These are phyloP conservation scores for Drosophila suboccidentalis DNA, from an alignment of 2,888 invertebrate species.

Conservation along the genomic window DNA sequence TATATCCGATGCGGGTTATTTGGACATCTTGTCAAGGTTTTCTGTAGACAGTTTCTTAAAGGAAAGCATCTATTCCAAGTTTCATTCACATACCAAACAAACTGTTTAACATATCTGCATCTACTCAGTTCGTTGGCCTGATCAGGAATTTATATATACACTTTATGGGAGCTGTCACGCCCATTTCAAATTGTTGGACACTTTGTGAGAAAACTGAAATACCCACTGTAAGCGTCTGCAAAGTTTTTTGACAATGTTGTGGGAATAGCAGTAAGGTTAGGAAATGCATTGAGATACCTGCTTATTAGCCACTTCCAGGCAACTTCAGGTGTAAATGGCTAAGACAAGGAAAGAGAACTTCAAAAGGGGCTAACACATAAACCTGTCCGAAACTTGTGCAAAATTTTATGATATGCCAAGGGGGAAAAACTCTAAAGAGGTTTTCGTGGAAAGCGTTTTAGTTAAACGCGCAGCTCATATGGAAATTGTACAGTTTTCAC, in stretches of 20 bases:
- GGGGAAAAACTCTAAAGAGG: conserved; percentile 1
- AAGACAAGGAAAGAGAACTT: neutral
- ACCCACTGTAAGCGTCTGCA: neutral
- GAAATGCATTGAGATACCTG: conserved; percentile 24
- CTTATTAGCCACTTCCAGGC: conserved; percentile 18
- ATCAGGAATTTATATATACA: neutral
- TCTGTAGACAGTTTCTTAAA: no score
- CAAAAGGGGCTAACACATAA: conserved; percentile 2
- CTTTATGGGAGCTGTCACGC: conserved; percentile 10
- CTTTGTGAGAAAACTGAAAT: conserved; percentile 6
- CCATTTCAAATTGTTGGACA: neutral
- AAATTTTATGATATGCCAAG: conserved; percentile 24
- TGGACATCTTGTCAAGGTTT: no score
- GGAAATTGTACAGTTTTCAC: conserved; percentile 36
- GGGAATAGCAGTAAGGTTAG: conserved; percentile 5
- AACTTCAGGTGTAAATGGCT: neutral
- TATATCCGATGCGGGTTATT: no score
- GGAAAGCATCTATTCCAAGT: no score
- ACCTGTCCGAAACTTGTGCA: conserved; percentile 21
- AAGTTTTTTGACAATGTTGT: conserved; percentile 26
- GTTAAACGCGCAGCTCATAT: conserved; percentile 36
- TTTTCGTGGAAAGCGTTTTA: conserved; percentile 37
- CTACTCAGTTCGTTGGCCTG: neutral
- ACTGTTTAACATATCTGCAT: no score
- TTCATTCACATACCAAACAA: no score